These are phyloP conservation scores for Drosophila sp. DNA, from an alignment of 1,140 invertebrate genomes.

Conservation along the genomic window DNA sequence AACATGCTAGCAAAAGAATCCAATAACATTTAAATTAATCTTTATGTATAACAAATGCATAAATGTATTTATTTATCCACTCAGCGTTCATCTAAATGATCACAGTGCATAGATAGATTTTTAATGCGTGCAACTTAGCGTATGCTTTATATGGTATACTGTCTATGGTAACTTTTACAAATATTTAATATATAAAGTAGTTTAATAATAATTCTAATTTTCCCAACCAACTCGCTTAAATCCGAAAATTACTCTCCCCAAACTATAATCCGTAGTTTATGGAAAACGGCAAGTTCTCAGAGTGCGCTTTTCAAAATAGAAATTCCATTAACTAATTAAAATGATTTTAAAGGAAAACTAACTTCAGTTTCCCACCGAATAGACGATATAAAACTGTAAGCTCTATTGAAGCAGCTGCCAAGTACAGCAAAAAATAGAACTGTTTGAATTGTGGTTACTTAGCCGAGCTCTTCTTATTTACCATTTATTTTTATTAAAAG, in stretches of 20 bases:
- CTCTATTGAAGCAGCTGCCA: slow-evolving; percentile 7
- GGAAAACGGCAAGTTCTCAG: not conserved
- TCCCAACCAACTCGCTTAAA: not conserved
- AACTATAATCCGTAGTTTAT: too few species aligned
- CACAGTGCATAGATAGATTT: not conserved
- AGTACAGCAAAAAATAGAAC: slow-evolving; percentile 9
- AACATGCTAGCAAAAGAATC: too few species aligned
- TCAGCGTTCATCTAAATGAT: not conserved
- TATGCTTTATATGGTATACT: slow-evolving; percentile 5
- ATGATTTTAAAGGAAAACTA: not conserved
- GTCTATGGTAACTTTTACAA: too few species aligned
- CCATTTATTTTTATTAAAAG: slow-evolving; percentile 16
- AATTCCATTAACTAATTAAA: slow-evolving; percentile 13
- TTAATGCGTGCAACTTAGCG: not conserved
- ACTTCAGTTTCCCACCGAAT: not conserved
- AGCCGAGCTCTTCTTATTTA: slow-evolving; percentile 4
- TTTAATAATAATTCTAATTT: too few species aligned
- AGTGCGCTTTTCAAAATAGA: not conserved
- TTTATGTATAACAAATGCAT: not conserved
- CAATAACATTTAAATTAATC: not conserved
- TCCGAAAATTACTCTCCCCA: not conserved
- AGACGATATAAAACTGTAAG: not conserved
- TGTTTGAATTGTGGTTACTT: slow-evolving; percentile 12
- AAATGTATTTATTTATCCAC: slow-evolving; percentile 9
- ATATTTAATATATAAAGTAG: too few species aligned